A percentile compares a stretch with the other conserved stretches of the same genome.
These are phyloP conservation scores for Ciconia stormi DNA, from an alignment of 2,113 vertebrate species.

Conservation along the genomic window DNA sequence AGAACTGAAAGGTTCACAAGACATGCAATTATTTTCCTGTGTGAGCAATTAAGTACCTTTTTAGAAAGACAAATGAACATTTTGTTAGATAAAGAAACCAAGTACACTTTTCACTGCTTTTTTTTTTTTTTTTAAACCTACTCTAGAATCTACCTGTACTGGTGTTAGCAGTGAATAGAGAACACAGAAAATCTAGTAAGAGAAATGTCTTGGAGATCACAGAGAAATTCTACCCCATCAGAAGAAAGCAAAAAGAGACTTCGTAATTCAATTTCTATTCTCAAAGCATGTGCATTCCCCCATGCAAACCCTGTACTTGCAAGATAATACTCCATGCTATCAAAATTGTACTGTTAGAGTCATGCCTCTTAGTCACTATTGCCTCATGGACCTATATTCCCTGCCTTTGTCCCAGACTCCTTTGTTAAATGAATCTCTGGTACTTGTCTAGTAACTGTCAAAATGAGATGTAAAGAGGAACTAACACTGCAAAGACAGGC, in stretches of 20 bases:
- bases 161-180: background rate
- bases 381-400: background rate
- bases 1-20: background rate
- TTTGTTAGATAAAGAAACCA: background rate
- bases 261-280: background rate
- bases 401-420: background rate
- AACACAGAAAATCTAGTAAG: background rate
- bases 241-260: background rate
- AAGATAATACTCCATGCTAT: background rate
- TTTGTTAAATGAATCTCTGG: background rate
- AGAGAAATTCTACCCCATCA: background rate
- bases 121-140: background rate
- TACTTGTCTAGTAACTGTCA: background rate
- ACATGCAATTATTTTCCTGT: background rate
- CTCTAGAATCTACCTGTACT: background rate
- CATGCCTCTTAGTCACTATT: background rate
- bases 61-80: slow-evolving; percentile 24
- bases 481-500: background rate
- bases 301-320: background rate
- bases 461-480: background rate
- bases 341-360: background rate
- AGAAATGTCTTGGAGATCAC: background rate
- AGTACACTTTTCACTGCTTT: background rate
- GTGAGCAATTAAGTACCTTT: background rate
- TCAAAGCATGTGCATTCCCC: background rate